Base-by-base conservation (phyloP, 2,113 vertebrate species). In the Hippoglossus stenolepis region DNA sequence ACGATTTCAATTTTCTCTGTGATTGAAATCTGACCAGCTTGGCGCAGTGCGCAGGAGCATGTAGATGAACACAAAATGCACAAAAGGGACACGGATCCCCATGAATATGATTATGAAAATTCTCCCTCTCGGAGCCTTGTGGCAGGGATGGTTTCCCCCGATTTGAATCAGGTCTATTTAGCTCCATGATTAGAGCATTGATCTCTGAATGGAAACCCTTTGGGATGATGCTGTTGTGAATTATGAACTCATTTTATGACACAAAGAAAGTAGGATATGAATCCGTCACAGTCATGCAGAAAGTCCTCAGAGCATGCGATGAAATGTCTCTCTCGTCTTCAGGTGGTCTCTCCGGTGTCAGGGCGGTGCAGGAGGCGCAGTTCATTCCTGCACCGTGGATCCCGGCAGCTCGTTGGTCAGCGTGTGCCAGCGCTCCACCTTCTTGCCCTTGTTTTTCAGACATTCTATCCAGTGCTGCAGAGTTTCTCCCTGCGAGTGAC, bases 361-460 rank as follows among this genome's bases (percentile, higher is more conserved):
- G 77, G 11, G 35, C 58, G 43, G 49, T 11, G 24, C 65, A 40
- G 5, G 38, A 62, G 63, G 43, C 56, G 47, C 35, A 13, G 53
- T 72, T 88, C 85, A 94, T 80, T 95, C 94, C 79, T 93, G 94
- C 43, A 92, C 78, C 0, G 93, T 86, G 0, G 96, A 96, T 5
- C 95, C 96, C 0, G 96, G 94, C 89, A 97, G 92, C 90, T 97
- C 95, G 7, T 96, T 97, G 92, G 96, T 97, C 89, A 97, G 79
- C 20, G 96, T 96, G 92, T 97, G 96, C 96, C 96, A 97, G 78
- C 95, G 96, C 80, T 97, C 96, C 82, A 96, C 93, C 84, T 94
- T 95, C 62, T 73, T 65, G 20, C 96, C 95, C 0, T 94, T 95
- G 89, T 95, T 95, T 80, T 95, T 96, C 84, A 97, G 93, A 84